These are phyloP conservation scores for Dendrocincla tyrannina DNA, from an alignment of 2,797 vertebrate genomes.

Conservation along the genomic window DNA sequence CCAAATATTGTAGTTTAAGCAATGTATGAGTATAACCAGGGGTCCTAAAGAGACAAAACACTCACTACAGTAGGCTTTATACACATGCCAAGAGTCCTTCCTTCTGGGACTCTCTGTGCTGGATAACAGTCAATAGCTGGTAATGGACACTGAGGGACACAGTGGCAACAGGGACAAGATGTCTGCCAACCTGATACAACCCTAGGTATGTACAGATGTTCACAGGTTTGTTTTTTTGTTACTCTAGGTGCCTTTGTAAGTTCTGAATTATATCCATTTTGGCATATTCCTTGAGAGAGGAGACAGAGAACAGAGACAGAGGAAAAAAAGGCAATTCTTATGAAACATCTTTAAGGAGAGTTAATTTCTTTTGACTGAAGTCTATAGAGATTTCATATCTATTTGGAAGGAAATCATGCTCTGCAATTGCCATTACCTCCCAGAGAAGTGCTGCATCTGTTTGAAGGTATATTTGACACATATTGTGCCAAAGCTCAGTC, in stretches of 20 bases:
- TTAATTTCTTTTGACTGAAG: constrained; percentile 18
- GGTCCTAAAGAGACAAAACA: not conserved
- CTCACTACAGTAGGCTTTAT: not conserved
- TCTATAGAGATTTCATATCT: constrained; percentile 30
- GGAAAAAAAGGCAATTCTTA: not conserved
- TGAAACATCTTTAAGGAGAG: not conserved
- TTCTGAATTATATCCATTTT: not conserved
- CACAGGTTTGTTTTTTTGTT: not conserved
- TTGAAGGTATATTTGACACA: constrained; percentile 12
- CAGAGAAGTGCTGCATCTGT: not conserved
- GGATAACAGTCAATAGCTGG: not conserved
- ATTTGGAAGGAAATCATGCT: not conserved
- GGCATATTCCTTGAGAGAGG: not conserved
- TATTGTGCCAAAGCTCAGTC: not conserved
- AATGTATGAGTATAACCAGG: not conserved
- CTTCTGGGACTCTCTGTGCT: not conserved
- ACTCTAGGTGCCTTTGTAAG: not conserved
- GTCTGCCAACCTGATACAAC: not conserved
- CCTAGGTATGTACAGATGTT: not conserved
- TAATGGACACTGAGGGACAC: not conserved
- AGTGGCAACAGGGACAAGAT: not conserved
- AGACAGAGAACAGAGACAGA: not conserved
- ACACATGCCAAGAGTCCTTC: not conserved
- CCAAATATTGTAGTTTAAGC: not conserved
- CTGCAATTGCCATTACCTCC: not conserved